Conservation (phyloP, 2,113 vertebrate genomes). For the Tetraodon nigroviridis region DNA sequence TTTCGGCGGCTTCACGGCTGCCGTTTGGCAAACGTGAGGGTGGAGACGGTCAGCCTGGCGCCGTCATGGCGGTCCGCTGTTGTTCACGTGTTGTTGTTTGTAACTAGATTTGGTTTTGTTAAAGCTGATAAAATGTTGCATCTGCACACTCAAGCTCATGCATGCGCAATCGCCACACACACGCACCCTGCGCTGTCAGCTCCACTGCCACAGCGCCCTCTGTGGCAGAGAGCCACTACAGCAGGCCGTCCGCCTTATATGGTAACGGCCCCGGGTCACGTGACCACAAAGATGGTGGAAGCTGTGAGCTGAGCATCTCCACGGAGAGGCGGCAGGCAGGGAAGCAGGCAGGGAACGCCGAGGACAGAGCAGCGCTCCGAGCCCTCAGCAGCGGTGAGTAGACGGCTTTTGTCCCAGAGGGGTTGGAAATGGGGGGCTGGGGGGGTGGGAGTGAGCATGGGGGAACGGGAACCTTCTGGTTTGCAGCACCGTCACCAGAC, state of each 20-base stretch:
- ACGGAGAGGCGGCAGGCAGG: slow-evolving; percentile 50
- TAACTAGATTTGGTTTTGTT: no score
- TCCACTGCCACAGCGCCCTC: slow-evolving; percentile 13
- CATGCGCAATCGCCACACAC: slow-evolving; percentile 23
- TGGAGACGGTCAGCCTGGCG: slow-evolving; percentile 25
- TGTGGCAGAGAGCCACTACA: slow-evolving; percentile 26
- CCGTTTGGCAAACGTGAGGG: slow-evolving; percentile 14
- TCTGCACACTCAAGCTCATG: no score
- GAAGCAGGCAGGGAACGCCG: slow-evolving; percentile 36
- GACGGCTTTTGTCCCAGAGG: slow-evolving; percentile 23
- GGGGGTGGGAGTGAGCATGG: slow-evolving; percentile 16
- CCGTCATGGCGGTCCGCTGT: neutral
- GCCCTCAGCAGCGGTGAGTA: slow-evolving; percentile 68
- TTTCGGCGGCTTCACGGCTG: slow-evolving; percentile 6
- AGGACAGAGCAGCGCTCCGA: slow-evolving; percentile 46
- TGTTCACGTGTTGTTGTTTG: no score
- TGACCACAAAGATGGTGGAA: slow-evolving; percentile 76
- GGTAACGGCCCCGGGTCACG: slow-evolving; percentile 63
- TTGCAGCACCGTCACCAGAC: slow-evolving; percentile 40
- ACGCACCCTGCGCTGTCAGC: slow-evolving; percentile 15
- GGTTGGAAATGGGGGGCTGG: slow-evolving; percentile 20
- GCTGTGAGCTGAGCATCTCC: slow-evolving; percentile 71
- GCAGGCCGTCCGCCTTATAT: slow-evolving; percentile 68
- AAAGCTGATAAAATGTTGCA: no score
- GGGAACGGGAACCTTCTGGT: slow-evolving; percentile 6